Conservation (phyloP, 2,797 vertebrate species). For the Perodicticus potto region DNA sequence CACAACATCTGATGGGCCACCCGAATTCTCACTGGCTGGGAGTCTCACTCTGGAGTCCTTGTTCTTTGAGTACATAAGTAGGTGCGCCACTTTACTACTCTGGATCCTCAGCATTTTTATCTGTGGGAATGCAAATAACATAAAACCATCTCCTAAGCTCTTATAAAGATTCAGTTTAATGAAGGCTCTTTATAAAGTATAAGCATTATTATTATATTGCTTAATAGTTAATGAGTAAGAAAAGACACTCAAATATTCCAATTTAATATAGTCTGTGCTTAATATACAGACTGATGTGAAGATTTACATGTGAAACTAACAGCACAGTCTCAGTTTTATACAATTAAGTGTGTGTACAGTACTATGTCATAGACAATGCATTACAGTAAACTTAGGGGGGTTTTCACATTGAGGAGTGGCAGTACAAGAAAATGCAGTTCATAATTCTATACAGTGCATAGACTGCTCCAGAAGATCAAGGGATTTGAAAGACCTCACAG, state of each 20-base stretch:
- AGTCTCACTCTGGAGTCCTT: not conserved
- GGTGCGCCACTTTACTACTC: not conserved
- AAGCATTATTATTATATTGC: not conserved
- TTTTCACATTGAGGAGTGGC: not conserved
- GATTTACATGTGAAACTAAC: not conserved
- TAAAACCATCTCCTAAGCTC: not conserved
- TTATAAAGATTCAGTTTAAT: conserved; percentile 15
- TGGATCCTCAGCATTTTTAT: not conserved
- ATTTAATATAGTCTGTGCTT: not conserved
- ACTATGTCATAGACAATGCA: not conserved
- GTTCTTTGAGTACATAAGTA: not conserved
- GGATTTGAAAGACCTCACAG: not conserved
- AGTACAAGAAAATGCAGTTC: not conserved
- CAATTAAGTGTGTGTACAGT: not conserved
- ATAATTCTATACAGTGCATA: not conserved
- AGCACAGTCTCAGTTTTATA: not conserved
- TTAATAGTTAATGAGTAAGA: conserved; percentile 29
- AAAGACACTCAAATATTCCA: not conserved
- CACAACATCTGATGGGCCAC: not conserved
- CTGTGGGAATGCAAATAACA: conserved; percentile 4
- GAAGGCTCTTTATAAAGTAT: not conserved
- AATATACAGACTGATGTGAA: not conserved
- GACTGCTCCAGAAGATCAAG: not conserved
- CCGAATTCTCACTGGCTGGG: not conserved
- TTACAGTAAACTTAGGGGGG: not conserved